Evolutionary conservation across 92 coral and sea anemone species (phyloP).

Genomic region (Parazoanthus atlanticus): DNA sequence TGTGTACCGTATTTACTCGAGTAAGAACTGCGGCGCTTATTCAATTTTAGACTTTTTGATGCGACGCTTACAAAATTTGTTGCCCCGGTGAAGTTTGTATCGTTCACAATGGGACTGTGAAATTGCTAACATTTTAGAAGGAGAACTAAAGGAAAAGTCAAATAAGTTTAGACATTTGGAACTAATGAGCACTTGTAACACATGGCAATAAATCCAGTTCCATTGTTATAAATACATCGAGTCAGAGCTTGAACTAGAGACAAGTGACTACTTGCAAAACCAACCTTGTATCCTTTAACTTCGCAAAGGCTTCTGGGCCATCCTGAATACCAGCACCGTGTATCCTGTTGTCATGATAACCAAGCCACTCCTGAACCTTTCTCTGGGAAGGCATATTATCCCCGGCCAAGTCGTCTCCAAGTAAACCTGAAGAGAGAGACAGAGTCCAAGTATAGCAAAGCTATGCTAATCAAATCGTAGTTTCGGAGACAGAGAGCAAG

Average conservation of each 20-base stretch:
- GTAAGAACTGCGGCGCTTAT: too few species aligned
- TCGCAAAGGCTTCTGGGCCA: conserved; percentile 85
- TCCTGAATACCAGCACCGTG: conserved; percentile 61
- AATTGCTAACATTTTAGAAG: too few species aligned
- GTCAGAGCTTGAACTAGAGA: background rate
- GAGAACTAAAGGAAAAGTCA: too few species aligned
- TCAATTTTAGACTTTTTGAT: too few species aligned
- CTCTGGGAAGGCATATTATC: conserved; percentile 45
- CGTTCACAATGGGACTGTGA: too few species aligned
- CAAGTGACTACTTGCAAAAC: background rate
- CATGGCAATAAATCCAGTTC: background rate
- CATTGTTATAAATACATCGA: background rate
- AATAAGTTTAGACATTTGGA: too few species aligned
- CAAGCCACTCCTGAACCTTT: conserved; percentile 57
- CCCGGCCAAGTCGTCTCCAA: conserved; percentile 48
- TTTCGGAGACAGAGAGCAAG: too few species aligned
- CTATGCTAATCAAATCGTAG: too few species aligned
- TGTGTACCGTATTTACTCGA: too few species aligned
- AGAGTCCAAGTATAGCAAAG: too few species aligned
- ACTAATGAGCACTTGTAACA: background rate
- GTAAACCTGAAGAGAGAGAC: conserved; percentile 15
- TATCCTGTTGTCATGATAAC: conserved; percentile 36
- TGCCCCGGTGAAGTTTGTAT: too few species aligned
- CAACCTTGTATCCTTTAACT: conserved; percentile 36
- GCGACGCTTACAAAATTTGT: too few species aligned